Percentiles rank a stretch among this genome's conserved stretches.
Conservation (phyloP, 2,888 invertebrate species). For the Caenorhabditis plicata region DNA sequence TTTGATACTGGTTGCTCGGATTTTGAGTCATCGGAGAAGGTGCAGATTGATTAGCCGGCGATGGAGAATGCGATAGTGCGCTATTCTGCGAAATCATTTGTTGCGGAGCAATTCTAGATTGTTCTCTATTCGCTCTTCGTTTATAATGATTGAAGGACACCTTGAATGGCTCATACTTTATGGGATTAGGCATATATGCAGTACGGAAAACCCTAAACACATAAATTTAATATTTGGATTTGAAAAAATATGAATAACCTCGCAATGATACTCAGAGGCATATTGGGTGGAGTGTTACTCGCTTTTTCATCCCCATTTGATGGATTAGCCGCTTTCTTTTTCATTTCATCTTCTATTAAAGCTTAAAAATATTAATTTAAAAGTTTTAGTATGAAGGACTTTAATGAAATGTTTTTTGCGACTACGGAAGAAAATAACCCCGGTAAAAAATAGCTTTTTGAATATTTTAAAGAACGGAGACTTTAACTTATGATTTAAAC, state of each 20-base stretch:
- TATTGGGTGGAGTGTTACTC: slow-evolving; percentile 9
- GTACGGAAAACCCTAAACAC: slow-evolving; percentile 36
- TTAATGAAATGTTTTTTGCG: not conserved
- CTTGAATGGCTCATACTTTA: slow-evolving; percentile 29
- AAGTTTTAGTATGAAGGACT: not conserved
- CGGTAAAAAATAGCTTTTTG: too few species aligned
- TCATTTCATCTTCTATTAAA: slow-evolving; percentile 31
- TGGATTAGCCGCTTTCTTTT: slow-evolving; percentile 7
- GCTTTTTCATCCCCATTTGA: slow-evolving; percentile 4
- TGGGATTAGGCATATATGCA: slow-evolving; percentile 33
- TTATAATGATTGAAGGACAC: slow-evolving; percentile 41
- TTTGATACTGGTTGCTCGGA: too few species aligned
- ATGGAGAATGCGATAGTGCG: too few species aligned
- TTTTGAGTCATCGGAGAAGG: too few species aligned
- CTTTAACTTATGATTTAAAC: too few species aligned
- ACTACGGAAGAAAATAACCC: not conserved
- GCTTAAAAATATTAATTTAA: slow-evolving; percentile 11
- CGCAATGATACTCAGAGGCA: slow-evolving; percentile 41
- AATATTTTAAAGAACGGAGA: too few species aligned
- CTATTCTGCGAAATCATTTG: too few species aligned
- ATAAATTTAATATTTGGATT: not conserved
- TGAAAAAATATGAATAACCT: slow-evolving; percentile 5
- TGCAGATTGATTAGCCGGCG: too few species aligned
- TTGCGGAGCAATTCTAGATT: too few species aligned
- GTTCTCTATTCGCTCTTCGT: slow-evolving; percentile 5